phyloP scores from a whole-genome alignment of 2,888 invertebrate species.

The Synergus laeviventris region DNA sequence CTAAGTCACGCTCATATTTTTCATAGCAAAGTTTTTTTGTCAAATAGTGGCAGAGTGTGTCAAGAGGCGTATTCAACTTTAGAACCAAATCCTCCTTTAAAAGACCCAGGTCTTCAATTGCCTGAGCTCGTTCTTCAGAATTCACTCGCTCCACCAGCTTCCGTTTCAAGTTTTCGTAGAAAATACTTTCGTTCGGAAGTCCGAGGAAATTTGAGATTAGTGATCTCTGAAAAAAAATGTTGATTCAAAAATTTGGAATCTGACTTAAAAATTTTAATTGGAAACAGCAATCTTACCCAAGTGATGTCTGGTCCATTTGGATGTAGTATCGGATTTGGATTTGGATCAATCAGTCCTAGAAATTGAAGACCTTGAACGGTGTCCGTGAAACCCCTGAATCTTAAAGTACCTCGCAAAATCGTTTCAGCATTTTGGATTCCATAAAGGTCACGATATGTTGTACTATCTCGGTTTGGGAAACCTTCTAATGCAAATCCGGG shows the following conservation, averaged over 20 bases:
- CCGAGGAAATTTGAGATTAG: constrained; percentile 92
- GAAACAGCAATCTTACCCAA: constrained; percentile 82
- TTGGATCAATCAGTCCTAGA: constrained; percentile 91
- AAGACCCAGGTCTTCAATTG: constrained; percentile 91
- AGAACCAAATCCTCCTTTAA: constrained; percentile 88
- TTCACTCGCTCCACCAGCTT: constrained; percentile 90
- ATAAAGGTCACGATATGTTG: constrained; percentile 90
- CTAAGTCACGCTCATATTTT: constrained; percentile 91
- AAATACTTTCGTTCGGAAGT: constrained; percentile 89
- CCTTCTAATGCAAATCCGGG: constrained; percentile 98
- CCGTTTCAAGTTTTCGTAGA: constrained; percentile 94
- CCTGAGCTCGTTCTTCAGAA: constrained; percentile 82
- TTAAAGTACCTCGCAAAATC: constrained; percentile 93
- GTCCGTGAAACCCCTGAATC: constrained; percentile 94
- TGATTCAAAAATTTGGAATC: background rate
- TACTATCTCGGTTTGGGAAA: constrained; percentile 97
- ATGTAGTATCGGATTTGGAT: constrained; percentile 93
- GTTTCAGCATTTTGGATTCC: constrained; percentile 92
- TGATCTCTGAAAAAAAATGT: constrained; percentile 80
- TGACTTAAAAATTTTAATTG: no score
- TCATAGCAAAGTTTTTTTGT: constrained; percentile 88
- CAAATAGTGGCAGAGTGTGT: constrained; percentile 94
- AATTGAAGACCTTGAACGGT: constrained; percentile 91
- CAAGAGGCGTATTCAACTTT: constrained; percentile 91
- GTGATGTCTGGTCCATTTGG: constrained; percentile 96